Percentiles rank a stretch among this genome's conserved stretches.
Conservation (phyloP, 2,113 vertebrate species). For the Gymnorhina tibicen region DNA sequence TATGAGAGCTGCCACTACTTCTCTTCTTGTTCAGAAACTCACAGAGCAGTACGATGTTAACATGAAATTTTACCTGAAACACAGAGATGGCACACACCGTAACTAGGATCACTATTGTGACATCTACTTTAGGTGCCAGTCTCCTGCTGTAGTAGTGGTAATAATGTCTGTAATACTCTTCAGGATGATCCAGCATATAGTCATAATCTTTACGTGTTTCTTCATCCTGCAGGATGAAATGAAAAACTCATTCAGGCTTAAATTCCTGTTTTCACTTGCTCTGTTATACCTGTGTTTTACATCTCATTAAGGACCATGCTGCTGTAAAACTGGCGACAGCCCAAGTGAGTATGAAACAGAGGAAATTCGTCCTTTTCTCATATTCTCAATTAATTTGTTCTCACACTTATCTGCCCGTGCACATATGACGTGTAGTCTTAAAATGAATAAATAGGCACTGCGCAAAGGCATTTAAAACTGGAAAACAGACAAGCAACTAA, state of each 20-base stretch:
- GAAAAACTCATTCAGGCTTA: not conserved
- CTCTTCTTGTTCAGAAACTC: not conserved
- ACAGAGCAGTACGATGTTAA: not conserved
- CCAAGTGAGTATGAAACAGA: not conserved
- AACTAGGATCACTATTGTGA: constrained; percentile 89
- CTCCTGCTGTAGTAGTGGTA: constrained; percentile 92
- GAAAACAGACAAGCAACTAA: not conserved
- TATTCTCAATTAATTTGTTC: not conserved
- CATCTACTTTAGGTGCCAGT: constrained; percentile 90
- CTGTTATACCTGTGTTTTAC: not conserved
- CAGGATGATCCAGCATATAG: constrained; percentile 97
- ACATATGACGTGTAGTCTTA: not conserved
- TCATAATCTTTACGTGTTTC: constrained; percentile 92
- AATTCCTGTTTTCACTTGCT: not conserved
- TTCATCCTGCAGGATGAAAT: constrained; percentile 82
- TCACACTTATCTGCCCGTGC: not conserved
- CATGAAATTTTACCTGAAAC: constrained; percentile 82
- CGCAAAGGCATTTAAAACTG: not conserved
- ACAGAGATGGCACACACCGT: constrained; percentile 89
- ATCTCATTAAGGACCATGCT: not conserved
- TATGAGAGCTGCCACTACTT: not conserved
- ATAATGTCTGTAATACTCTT: constrained; percentile 95
- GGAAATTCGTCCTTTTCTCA: not conserved
- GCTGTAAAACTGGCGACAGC: not conserved
- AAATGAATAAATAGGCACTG: not conserved